A percentile compares a stretch with the other conserved stretches of the same genome.
Conservation (phyloP, 2,888 invertebrate species). For the Didymodactylos carnosus region DNA sequence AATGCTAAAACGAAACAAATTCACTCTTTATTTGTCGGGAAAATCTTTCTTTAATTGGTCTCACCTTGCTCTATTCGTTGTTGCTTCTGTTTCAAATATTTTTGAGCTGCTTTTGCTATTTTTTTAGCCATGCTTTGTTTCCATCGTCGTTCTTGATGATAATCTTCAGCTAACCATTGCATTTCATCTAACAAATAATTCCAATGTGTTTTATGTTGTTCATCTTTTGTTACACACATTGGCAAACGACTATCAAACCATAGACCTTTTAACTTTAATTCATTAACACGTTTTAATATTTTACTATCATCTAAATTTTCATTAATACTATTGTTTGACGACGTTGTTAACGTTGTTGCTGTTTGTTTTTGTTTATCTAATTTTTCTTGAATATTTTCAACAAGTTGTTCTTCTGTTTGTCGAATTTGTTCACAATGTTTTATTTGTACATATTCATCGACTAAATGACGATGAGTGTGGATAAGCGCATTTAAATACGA, state of each 20-base stretch:
- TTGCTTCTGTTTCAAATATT: slow-evolving; percentile 8
- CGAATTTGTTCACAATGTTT: no score
- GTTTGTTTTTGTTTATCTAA: no score
- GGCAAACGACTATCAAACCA: slow-evolving; percentile 46
- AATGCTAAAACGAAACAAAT: background rate
- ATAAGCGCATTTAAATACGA: no score
- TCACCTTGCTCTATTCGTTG: background rate
- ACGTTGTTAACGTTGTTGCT: no score
- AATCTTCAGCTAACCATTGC: slow-evolving; percentile 93
- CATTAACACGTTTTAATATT: background rate
- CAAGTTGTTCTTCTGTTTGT: no score
- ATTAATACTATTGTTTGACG: no score
- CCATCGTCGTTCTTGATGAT: slow-evolving; percentile 90
- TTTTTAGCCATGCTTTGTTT: slow-evolving; percentile 53
- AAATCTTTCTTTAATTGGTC: no score
- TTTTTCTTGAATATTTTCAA: no score
- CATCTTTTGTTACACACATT: slow-evolving; percentile 46
- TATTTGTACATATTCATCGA: no score
- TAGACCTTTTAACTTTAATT: slow-evolving; percentile 1
- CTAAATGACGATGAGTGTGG: no score
- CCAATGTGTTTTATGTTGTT: slow-evolving; percentile 88
- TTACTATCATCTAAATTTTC: slow-evolving; percentile 2
- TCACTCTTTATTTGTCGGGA: background rate
- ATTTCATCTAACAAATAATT: slow-evolving; percentile 93
- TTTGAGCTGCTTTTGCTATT: background rate